A percentile compares a stretch with the other conserved stretches of the same genome.
Evolutionary conservation across 2,888 invertebrate species (phyloP).

Genomic region (Pachycephus smyrnensis): DNA sequence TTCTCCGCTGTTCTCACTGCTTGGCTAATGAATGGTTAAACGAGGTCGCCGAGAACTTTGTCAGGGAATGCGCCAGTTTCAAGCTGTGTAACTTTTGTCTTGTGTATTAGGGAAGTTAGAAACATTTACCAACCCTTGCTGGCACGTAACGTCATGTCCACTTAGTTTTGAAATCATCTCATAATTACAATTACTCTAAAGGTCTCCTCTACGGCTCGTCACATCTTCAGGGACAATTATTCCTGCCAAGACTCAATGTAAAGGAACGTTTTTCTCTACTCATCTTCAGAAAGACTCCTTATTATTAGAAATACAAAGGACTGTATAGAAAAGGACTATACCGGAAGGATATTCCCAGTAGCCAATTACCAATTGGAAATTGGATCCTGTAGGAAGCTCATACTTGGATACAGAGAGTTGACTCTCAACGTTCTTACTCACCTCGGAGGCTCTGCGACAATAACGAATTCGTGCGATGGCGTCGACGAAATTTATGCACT

Average conservation of each 20-base stretch:
- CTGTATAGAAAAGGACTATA: not conserved
- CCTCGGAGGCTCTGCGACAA: not conserved
- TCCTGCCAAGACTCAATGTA: not conserved
- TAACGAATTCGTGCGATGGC: not conserved
- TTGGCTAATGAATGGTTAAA: not conserved
- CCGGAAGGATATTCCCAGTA: not conserved
- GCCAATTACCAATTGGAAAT: not conserved
- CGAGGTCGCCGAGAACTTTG: not conserved
- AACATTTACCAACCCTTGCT: not conserved
- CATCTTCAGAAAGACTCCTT: not conserved
- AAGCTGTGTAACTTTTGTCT: not conserved
- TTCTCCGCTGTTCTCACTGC: not conserved
- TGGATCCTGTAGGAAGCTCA: not conserved
- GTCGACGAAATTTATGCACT: not conserved
- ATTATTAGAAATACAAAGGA: not conserved
- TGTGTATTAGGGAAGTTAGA: not conserved
- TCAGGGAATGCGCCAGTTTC: not conserved
- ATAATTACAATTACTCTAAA: not conserved
- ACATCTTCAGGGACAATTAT: too few species aligned
- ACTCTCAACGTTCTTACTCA: not conserved
- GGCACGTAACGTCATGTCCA: not conserved
- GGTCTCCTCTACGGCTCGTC: too few species aligned
- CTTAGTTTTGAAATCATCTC: not conserved
- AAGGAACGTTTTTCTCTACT: not conserved
- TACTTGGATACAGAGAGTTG: not conserved